phyloP scores from a whole-genome alignment of 1,140 invertebrate species.

The Megathymus violae region DNA sequence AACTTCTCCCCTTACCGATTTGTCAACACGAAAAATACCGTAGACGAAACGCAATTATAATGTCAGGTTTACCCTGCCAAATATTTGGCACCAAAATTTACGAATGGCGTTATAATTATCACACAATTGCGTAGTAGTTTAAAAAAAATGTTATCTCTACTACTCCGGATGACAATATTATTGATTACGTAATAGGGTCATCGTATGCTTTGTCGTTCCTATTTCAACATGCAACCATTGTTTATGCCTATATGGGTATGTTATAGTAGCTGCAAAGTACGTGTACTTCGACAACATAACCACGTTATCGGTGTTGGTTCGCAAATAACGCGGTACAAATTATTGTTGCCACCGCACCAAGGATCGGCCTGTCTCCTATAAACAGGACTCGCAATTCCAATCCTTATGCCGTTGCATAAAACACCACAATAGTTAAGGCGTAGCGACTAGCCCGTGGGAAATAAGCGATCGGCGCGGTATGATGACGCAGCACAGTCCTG shows the following conservation, averaged over 20 bases:
- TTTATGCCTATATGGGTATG: too few relatives aligned
- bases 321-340: constrained; percentile 55
- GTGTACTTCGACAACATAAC: constrained; percentile 31
- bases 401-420: constrained; percentile 28
- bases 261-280: neutral
- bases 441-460: constrained; percentile 46
- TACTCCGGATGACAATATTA: constrained; percentile 12
- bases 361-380: constrained; percentile 33
- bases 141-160: neutral
- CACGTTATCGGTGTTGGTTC: constrained; percentile 39
- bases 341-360: constrained; percentile 42
- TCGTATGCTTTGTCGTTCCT: too few relatives aligned
- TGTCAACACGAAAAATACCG: too few relatives aligned
- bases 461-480: constrained; percentile 30
- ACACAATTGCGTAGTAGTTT: too few relatives aligned
- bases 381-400: constrained; percentile 33
- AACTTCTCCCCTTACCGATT: too few relatives aligned
- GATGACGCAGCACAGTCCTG: constrained; percentile 38
- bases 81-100: too few relatives aligned
- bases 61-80: too few relatives aligned
- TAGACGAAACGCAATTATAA: too few relatives aligned
- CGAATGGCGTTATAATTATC: too few relatives aligned
- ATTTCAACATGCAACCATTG: too few relatives aligned
- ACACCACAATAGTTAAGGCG: constrained; percentile 33
- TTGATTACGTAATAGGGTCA: constrained; percentile 25